phyloP scores from a whole-genome alignment of 2,113 vertebrate genomes.

The Urocitellus parryii region DNA sequence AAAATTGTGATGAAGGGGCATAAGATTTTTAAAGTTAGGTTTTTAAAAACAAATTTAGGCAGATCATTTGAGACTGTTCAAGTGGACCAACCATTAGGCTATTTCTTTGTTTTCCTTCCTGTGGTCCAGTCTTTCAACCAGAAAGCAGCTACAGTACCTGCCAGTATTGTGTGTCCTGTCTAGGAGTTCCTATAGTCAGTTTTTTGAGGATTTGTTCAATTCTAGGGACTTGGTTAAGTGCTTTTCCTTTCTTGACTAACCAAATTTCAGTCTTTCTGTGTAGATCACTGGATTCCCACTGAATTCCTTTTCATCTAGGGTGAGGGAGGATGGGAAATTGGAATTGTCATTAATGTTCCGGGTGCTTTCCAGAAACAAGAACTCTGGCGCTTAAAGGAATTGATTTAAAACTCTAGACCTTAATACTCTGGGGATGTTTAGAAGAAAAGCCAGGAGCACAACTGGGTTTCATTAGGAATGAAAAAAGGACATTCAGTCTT shows the following conservation, averaged over 20 bases:
- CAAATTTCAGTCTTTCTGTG: neutral
- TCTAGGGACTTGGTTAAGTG: neutral
- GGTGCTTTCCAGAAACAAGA: conserved; percentile 57
- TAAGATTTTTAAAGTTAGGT: neutral
- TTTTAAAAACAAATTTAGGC: neutral
- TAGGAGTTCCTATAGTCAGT: neutral
- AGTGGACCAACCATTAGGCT: neutral
- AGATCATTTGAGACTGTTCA: neutral
- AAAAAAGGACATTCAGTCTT: neutral
- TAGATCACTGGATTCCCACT: neutral
- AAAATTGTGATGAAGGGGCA: neutral
- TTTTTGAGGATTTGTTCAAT: neutral
- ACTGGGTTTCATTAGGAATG: neutral
- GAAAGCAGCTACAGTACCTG: neutral
- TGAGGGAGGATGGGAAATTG: neutral
- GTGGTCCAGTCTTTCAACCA: neutral
- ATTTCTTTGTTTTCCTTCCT: neutral
- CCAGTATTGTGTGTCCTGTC: neutral
- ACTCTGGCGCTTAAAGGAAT: neutral
- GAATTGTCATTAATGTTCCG: neutral
- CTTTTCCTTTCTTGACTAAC: neutral
- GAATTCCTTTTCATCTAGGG: neutral
- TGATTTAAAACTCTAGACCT: conserved; percentile 24
- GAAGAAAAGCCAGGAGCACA: neutral
- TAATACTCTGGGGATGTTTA: neutral